Evolutionary conservation across 2,113 vertebrate species (phyloP), one percentile per base, ranked within the genome.

Genomic region (Bungarus multicinctus): DNA sequence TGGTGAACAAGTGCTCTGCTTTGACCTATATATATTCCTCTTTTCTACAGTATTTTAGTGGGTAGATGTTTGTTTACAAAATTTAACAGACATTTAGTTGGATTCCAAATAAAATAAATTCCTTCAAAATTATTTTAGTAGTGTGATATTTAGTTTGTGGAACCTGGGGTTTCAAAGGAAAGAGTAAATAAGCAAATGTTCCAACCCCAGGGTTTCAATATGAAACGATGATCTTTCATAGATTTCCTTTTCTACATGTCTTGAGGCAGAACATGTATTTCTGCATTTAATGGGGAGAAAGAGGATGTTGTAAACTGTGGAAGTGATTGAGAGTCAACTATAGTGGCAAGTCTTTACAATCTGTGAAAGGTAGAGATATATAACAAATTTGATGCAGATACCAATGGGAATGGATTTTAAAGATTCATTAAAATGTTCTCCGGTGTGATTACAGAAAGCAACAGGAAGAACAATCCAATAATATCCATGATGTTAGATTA

Each of bases 11-110:
- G 20, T 47, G 30, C 22, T 4, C 7, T 10, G 16, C 69, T 50
- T 11, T 30, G 22, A 27, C 89, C 9, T 43, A 39, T 4, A 30
- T 4, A 30, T 5, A 0, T 8, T 85, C 22, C 64, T 25, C 3
- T 53, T 87, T 87, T 5, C 0, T 0, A 1, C n/a, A 39, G 47
- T 9, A 9, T 50, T 1, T 6, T 2, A 23, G 5, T 20, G 27
- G 5, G 34, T 3, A 4, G 39, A 58, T 69, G 53, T 25, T 30
- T 10, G 0, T 0, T 0, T 45, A 34, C 3, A 30, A 55, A 47
- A 14, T 5, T 74, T 85, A 58, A 1, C 43, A 12, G n/a, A 30
- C 39, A 50, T 30, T 9, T 0, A 0, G 6, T 0, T 85, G 53
- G 0, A 89, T 54, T n/a, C 12, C 57, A 11, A 88, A 60, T 0